phyloP scores from a whole-genome alignment of 1,140 invertebrate genomes.

The Bactericera cockerelli region DNA sequence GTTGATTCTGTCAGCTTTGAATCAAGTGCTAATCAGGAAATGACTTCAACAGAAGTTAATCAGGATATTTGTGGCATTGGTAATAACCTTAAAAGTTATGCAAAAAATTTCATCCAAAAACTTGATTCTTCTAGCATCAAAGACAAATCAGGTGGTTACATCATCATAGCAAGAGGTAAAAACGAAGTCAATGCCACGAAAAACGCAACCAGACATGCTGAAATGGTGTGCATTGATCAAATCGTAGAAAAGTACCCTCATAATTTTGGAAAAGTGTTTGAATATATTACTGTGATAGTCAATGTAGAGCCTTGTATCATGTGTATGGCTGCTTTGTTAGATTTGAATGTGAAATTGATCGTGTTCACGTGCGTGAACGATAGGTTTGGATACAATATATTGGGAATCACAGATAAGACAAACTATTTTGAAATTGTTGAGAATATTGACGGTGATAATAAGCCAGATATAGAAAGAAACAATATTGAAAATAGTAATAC shows the following conservation, averaged over 20 bases:
- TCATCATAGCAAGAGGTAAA: conserved; percentile 55
- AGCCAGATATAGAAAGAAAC: too few relatives aligned
- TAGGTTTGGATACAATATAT: conserved; percentile 86
- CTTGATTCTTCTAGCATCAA: too few relatives aligned
- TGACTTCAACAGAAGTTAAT: too few relatives aligned
- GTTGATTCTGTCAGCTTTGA: too few relatives aligned
- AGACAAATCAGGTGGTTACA: conserved; percentile 23
- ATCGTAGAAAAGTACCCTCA: conserved; percentile 42
- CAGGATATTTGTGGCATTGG: too few relatives aligned
- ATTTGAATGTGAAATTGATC: conserved; percentile 56
- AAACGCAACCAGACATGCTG: conserved; percentile 91
- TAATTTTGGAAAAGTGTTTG: conserved; percentile 44
- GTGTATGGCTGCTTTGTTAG: conserved; percentile 81
- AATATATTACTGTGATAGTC: conserved; percentile 56
- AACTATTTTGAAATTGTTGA: conserved; percentile 30
- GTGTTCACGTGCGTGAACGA: conserved; percentile 91
- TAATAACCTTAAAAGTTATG: too few relatives aligned
- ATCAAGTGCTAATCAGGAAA: too few relatives aligned
- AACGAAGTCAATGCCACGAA: conserved; percentile 79
- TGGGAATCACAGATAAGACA: conserved; percentile 61
- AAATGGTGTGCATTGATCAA: conserved; percentile 85
- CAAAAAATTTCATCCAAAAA: too few relatives aligned
- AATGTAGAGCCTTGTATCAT: conserved; percentile 98
- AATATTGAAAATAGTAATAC: too few relatives aligned
- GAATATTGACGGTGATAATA: background rate